Conservation (phyloP, 2,797 vertebrate genomes). For the Helarctos malayanus region DNA sequence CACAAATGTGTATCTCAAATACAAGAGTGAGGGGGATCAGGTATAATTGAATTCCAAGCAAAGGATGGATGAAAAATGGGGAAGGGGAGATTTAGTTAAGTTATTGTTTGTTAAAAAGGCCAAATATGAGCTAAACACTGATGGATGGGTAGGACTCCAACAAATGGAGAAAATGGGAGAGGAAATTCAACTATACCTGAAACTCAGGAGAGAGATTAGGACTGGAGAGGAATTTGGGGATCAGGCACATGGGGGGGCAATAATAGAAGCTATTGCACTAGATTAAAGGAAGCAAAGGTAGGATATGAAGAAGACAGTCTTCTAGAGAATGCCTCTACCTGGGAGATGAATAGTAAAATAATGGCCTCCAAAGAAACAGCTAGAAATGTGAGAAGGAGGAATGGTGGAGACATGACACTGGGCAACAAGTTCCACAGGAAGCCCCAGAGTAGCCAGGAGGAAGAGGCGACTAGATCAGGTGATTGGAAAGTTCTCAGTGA, state of each 20-base stretch:
- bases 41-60: background rate
- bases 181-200: too few species aligned
- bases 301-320: background rate
- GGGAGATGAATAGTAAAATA: background rate
- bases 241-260: background rate
- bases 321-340: background rate
- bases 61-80: background rate
- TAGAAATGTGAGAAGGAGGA: background rate
- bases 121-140: background rate
- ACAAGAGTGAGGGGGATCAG: background rate
- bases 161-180: background rate
- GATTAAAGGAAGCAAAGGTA: background rate
- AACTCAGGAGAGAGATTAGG: background rate
- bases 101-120: background rate
- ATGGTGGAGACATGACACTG: background rate
- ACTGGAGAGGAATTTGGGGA: background rate
- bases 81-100: background rate
- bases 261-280: background rate
- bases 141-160: background rate
- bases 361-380: background rate
- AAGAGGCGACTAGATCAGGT: background rate
- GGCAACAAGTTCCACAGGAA: background rate
- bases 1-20: background rate
- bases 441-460: too few species aligned
- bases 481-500: background rate